phyloP scores from a whole-genome alignment of 2,888 invertebrate genomes.

The Furcula furcula region DNA sequence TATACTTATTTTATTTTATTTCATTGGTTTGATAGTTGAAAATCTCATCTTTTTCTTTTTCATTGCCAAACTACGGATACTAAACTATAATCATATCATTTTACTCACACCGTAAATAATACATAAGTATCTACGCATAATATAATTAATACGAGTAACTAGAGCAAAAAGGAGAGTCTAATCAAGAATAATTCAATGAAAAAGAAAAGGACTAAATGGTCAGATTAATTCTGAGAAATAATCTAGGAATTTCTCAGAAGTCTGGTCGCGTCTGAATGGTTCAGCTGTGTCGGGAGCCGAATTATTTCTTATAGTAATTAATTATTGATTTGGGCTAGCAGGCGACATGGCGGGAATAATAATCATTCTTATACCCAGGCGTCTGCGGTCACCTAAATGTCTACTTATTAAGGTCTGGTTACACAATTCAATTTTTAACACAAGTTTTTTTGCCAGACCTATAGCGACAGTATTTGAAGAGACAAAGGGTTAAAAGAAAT shows the following conservation, averaged over 20 bases:
- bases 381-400: no score
- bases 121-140: neutral
- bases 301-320: neutral
- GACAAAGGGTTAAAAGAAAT: no score
- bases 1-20: neutral
- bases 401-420: no score
- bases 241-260: neutral
- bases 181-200: neutral
- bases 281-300: neutral
- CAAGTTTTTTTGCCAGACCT: no score
- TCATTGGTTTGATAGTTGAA: no score
- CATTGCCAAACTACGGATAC: no score
- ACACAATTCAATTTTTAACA: no score
- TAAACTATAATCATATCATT: neutral
- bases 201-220: neutral
- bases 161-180: conserved; percentile 51
- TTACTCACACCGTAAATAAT: conserved; percentile 9
- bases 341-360: neutral
- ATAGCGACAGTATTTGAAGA: no score
- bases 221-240: neutral
- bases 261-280: neutral
- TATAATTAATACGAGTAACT: conserved; percentile 57
- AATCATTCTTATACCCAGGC: neutral
- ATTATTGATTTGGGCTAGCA: neutral
- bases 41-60: no score